Evolutionary conservation across 53 echinoderm and acorn worm genomes (phyloP).

Genomic region (Echinarachnius parma): DNA sequence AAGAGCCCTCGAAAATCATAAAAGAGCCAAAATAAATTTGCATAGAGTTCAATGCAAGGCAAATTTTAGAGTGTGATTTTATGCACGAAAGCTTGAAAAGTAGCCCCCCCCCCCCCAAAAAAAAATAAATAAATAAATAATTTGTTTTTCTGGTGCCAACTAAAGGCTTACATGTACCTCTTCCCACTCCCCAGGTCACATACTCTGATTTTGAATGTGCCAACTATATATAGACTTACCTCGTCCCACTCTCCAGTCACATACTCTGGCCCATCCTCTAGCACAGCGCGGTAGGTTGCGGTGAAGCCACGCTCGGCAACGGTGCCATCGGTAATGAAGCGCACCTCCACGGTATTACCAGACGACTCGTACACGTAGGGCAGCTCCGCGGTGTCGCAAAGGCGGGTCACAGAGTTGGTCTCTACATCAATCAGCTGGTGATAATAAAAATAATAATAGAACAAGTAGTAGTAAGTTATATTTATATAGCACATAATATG

Average conservation of each 20-base stretch:
- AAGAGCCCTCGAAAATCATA: no score
- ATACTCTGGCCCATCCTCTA: constrained; percentile 22
- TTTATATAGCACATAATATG: no score
- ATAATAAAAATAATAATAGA: not conserved
- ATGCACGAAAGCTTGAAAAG: no score
- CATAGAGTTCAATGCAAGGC: no score
- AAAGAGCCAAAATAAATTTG: no score
- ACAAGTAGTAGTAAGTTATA: no score
- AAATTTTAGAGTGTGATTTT: no score
- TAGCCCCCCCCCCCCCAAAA: no score
- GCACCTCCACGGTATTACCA: constrained; percentile 40
- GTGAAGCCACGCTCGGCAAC: constrained; percentile 48
- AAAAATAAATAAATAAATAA: no score
- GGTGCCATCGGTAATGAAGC: constrained; percentile 48
- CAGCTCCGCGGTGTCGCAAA: constrained; percentile 57
- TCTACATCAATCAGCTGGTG: constrained; percentile 59
- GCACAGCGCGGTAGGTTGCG: constrained; percentile 51
- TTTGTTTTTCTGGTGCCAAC: no score
- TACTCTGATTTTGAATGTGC: not conserved
- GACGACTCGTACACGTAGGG: constrained; percentile 60
- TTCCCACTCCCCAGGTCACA: no score
- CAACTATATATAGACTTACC: constrained; percentile 39
- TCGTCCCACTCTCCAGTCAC: constrained; percentile 51
- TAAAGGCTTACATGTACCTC: no score
- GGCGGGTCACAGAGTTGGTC: constrained; percentile 14